Evolutionary conservation across 2,113 vertebrate species (phyloP), one percentile per base, ranked within the genome.

Genomic region (Pygoscelis antarcticus): DNA sequence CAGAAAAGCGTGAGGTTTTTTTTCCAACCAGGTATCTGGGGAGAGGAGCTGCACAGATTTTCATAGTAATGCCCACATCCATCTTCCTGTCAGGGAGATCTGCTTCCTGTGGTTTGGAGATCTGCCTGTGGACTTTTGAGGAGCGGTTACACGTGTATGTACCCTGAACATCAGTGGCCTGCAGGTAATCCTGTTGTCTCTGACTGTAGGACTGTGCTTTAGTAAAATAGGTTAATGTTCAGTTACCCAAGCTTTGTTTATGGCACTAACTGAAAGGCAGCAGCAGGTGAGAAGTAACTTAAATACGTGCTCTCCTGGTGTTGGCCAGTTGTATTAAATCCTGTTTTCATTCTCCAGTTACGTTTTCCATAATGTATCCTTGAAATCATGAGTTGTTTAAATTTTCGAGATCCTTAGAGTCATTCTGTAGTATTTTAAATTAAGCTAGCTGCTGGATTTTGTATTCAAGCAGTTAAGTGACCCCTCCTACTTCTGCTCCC

Each of bases 311-410:
- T 92, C 83, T 88, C 16, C 34, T 86, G 30, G 68, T 66, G 76
- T 36, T 91, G 69, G 25, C 78, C 46, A 40, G 69, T 55, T 97
- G 40, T 93, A 61, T 91, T 69, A 70, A 95, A 52, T 87, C 71
- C 23, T 76, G 11, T 87, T 97, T 97, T 92, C 81, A 68, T 96
- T 72, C 78, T 96, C 38, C 70, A 17, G 68, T 95, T 91, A 88
- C 32, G 83, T 69, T 94, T 92, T 93, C 81, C 16, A 26, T 92
- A 90, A 64, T 81, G 30, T 62, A 51, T 55, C 64, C 54, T 96
- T 97, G 90, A 96, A 93, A 71, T 42, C n/a, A 49, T 64, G 34
- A 68, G 18, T 38, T 97, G 22, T 44, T 96, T 75, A 84, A 74
- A 65, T 93, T 96, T 83, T 97, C 49, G 49, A 93, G 52, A 30